Conservation (phyloP, 2,888 invertebrate species). For the Adelphocoris suturalis region DNA sequence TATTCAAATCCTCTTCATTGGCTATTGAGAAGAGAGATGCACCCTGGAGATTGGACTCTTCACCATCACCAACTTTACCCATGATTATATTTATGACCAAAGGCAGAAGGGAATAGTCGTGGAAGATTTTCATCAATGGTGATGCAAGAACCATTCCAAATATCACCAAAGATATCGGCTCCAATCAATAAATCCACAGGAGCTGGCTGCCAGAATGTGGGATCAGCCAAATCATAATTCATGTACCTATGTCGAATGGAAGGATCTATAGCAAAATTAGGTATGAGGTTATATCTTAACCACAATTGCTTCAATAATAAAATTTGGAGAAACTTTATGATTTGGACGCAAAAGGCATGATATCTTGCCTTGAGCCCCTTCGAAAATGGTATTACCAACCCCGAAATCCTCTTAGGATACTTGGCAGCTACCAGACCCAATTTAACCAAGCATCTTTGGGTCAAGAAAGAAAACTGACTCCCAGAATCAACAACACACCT, state of each 20-base stretch:
- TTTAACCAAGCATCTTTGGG: neutral
- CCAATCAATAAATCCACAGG: constrained; percentile 47
- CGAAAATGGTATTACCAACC: constrained; percentile 31
- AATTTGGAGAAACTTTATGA: too few relatives aligned
- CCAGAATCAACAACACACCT: constrained; percentile 62
- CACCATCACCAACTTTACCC: neutral
- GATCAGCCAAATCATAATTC: too few relatives aligned
- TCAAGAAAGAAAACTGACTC: constrained; percentile 48
- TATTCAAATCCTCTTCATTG: neutral
- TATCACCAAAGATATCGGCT: constrained; percentile 51
- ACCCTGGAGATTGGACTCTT: neutral
- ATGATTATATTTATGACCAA: constrained; percentile 56
- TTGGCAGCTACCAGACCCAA: constrained; percentile 2
- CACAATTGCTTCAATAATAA: neutral
- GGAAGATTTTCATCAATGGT: neutral
- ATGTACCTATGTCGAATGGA: neutral
- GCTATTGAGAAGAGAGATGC: neutral
- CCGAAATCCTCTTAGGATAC: neutral
- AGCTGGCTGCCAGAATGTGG: neutral
- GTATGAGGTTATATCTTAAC: neutral
- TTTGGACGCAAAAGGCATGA: neutral
- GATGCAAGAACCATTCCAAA: constrained; percentile 14
- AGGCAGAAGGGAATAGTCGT: neutral
- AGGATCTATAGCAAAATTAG: neutral
- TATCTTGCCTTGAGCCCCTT: constrained; percentile 6